Percentiles rank a stretch among this genome's conserved stretches.
Evolutionary conservation across 1,140 invertebrate genomes (phyloP).

Genomic region (Zaprionus ornatus): DNA sequence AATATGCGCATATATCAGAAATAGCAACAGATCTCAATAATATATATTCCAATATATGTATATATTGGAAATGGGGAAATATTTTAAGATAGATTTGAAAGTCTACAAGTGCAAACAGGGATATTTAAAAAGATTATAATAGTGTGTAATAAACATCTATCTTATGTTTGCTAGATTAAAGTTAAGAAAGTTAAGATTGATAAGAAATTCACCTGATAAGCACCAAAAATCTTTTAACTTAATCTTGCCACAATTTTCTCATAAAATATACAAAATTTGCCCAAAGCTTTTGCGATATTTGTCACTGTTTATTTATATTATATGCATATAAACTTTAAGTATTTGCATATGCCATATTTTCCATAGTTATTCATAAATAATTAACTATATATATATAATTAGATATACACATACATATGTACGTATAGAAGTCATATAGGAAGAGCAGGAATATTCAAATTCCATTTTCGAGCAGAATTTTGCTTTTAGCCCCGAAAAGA

Average conservation of each 20-base stretch:
- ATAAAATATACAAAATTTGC: neutral
- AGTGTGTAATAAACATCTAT: neutral
- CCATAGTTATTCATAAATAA: neutral
- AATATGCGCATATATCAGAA: neutral
- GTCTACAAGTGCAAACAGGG: no score
- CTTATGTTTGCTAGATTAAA: neutral
- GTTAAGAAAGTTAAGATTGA: neutral
- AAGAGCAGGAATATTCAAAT: neutral
- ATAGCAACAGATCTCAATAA: neutral
- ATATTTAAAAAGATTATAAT: no score
- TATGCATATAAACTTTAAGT: neutral
- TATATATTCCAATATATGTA: no score
- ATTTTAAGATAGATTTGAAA: no score
- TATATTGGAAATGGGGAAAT: no score
- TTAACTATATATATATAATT: neutral
- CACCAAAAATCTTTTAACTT: neutral
- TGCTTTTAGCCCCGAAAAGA: slow-evolving; percentile 23
- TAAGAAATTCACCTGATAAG: neutral
- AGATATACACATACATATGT: neutral
- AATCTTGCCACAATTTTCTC: neutral
- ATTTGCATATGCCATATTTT: neutral
- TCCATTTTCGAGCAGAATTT: slow-evolving; percentile 4
- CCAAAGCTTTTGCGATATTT: no score
- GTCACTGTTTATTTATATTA: no score
- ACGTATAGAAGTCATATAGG: neutral